Evolutionary conservation across 2,113 vertebrate genomes (phyloP).

Genomic region (Ctenomys sociabilis): DNA sequence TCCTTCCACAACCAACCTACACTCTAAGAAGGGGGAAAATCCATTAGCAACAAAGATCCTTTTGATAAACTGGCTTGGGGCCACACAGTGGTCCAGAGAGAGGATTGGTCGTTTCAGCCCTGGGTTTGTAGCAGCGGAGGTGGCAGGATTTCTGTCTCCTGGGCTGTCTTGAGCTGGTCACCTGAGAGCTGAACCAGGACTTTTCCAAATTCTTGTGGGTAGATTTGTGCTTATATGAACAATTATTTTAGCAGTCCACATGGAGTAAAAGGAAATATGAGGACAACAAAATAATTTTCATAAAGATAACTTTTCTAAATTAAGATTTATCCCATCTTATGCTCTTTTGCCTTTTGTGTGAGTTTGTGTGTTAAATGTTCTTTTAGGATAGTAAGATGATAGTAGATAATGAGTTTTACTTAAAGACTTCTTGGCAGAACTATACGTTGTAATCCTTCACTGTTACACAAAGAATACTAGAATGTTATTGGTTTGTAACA

Average conservation of each 20-base stretch:
- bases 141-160: conserved; percentile 57
- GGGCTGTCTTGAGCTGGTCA: not conserved
- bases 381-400: not conserved
- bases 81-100: not conserved
- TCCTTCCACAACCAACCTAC: not conserved
- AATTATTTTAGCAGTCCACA: not conserved
- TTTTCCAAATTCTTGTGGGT: not conserved
- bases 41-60: conserved; percentile 28
- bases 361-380: not conserved
- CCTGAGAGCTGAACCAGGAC: not conserved
- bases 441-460: not conserved
- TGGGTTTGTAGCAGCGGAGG: not conserved
- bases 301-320: not conserved
- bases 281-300: not conserved
- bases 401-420: not conserved
- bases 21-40: not conserved
- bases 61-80: conserved; percentile 1
- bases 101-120: not conserved
- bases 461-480: not conserved
- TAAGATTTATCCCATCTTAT: not conserved
- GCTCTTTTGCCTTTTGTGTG: not conserved
- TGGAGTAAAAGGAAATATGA: not conserved
- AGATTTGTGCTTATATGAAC: not conserved
- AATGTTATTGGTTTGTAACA: not conserved
- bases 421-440: not conserved